A percentile compares a stretch with the other conserved stretches of the same genome.
These are phyloP conservation scores for Myodes glareolus DNA, from an alignment of 2,113 vertebrate genomes.

Conservation along the genomic window DNA sequence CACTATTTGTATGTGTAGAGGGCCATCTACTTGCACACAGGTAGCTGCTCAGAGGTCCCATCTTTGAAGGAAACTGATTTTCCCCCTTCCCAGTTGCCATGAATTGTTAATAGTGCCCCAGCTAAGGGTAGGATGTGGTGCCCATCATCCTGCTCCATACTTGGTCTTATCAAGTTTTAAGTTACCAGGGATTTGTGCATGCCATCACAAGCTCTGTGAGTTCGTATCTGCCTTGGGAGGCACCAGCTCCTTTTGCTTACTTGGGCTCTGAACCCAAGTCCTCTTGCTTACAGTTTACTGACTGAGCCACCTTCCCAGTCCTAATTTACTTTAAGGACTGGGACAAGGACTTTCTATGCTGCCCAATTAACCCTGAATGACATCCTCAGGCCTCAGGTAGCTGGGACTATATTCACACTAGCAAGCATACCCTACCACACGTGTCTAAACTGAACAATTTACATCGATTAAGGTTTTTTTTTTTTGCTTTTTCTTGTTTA, in stretches of 20 bases:
- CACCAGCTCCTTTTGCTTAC: not conserved
- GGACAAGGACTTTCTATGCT: not conserved
- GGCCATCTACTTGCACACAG: not conserved
- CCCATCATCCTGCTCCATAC: not conserved
- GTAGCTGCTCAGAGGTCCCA: not conserved
- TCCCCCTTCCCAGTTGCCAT: not conserved
- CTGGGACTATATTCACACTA: not conserved
- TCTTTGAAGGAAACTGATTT: not conserved
- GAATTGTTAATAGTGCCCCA: not conserved
- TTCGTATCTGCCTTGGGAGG: not conserved
- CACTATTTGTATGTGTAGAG: not conserved
- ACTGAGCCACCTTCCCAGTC: not conserved
- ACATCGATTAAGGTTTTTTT: not conserved
- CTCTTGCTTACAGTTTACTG: not conserved
- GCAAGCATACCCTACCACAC: rapidly evolving
- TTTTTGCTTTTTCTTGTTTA: slow-evolving; percentile 15
- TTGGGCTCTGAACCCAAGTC: not conserved
- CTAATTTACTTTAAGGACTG: too few species aligned
- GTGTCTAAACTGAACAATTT: not conserved
- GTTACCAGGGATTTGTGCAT: not conserved
- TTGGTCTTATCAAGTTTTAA: not conserved
- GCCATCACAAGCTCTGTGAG: not conserved
- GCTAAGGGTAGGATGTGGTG: not conserved
- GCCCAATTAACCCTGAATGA: not conserved
- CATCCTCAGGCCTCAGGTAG: not conserved